Conservation (phyloP, 2,113 vertebrate genomes). For the Burhinus bistriatus region DNA sequence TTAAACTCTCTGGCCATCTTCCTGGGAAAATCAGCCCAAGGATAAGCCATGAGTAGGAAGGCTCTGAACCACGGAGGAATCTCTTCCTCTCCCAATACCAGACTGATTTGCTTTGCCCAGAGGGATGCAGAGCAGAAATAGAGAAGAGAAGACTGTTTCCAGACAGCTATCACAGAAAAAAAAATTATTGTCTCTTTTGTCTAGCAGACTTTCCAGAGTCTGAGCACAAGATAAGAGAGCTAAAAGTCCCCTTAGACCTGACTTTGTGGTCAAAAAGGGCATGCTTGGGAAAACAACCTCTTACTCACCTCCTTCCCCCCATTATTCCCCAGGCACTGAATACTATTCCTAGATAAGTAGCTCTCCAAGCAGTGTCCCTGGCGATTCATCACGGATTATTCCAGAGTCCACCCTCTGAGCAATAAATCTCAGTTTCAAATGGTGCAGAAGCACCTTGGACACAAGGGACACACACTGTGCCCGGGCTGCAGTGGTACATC, state of each 20-base stretch:
- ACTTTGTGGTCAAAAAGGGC: not conserved
- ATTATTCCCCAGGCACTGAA: not conserved
- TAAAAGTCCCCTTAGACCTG: not conserved
- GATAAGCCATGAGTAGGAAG: not conserved
- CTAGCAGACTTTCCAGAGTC: not conserved
- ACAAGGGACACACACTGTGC: accelerated
- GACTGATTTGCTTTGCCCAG: not conserved
- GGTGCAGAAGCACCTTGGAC: not conserved
- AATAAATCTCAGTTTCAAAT: not conserved
- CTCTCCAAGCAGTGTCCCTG: not conserved
- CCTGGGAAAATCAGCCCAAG: not conserved
- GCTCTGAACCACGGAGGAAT: not conserved
- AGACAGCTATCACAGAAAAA: not conserved
- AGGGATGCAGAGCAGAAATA: not conserved
- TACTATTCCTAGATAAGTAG: not conserved
- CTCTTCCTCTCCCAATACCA: not conserved
- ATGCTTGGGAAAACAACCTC: not conserved
- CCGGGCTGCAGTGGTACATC: not conserved
- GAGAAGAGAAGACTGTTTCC: not conserved
- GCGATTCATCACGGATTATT: not conserved
- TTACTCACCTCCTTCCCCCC: not conserved
- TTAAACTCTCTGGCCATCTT: not conserved
- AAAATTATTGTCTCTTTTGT: not conserved
- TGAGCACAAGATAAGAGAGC: not conserved
- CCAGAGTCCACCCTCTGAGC: not conserved